Conservation (phyloP, 2,888 invertebrate genomes). For the Pterostichus niger region DNA sequence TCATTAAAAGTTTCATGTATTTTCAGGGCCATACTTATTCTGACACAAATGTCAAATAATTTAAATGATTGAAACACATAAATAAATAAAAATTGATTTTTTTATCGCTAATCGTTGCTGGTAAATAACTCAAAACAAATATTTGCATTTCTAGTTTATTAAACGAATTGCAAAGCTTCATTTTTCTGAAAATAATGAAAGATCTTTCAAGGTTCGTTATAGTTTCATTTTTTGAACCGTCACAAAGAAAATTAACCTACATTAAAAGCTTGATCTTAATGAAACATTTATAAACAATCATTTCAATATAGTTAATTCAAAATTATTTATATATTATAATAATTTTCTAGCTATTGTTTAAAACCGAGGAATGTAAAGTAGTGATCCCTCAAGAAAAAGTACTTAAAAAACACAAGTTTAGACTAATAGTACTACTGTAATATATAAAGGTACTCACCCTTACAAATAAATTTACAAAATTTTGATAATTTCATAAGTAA, state of each 20-base stretch:
- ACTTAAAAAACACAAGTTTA: neutral
- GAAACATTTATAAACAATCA: conserved; percentile 15
- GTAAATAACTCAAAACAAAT: neutral
- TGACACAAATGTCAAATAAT: neutral
- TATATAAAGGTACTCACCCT: conserved; percentile 57
- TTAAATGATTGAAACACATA: neutral
- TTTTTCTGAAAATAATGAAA: neutral
- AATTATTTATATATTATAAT: conserved; percentile 24
- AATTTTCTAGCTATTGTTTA: conserved; percentile 44
- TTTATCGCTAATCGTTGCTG: no score
- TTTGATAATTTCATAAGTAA: conserved; percentile 65
- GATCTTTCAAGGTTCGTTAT: conserved; percentile 33
- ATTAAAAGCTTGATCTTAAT: no score
- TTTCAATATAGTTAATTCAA: conserved; percentile 31
- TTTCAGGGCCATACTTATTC: neutral
- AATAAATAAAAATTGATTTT: no score
- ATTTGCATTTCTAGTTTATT: neutral
- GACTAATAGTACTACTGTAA: conserved; percentile 26
- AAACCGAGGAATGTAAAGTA: conserved; percentile 28
- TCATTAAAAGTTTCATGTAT: neutral
- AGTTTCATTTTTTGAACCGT: conserved; percentile 18
- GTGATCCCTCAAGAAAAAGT: conserved; percentile 18
- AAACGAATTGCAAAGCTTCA: conserved; percentile 1
- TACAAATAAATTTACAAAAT: conserved; percentile 46
- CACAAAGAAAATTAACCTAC: conserved; percentile 18